Evolutionary conservation across 2,113 vertebrate genomes (phyloP).

Genomic region (Crocuta crocuta): DNA sequence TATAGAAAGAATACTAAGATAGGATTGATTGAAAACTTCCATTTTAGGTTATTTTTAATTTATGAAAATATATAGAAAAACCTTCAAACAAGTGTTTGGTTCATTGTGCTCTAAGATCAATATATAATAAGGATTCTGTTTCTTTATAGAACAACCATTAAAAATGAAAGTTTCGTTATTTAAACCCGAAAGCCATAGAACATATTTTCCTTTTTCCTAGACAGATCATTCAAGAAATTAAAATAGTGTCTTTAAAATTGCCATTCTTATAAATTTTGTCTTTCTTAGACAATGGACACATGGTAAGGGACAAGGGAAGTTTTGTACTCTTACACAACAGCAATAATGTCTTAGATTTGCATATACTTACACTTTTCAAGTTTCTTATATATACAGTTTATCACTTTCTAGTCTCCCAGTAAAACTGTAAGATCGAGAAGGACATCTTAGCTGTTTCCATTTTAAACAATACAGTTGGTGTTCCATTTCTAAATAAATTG

Average conservation of each 20-base stretch:
- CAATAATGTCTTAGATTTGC: neutral
- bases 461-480: neutral
- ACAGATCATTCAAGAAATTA: conserved; percentile 25
- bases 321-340: neutral
- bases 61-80: conserved; percentile 16
- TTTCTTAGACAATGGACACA: neutral
- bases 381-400: conserved; percentile 31
- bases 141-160: neutral
- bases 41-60: conserved; percentile 58
- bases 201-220: conserved; percentile 14
- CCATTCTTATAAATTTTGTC: neutral
- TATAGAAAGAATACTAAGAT: conserved; percentile 35
- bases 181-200: neutral
- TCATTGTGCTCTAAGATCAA: neutral
- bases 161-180: conserved; percentile 21
- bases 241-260: conserved; percentile 18
- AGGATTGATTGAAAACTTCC: neutral
- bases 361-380: neutral
- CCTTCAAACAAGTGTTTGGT: neutral
- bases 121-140: neutral
- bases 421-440: neutral
- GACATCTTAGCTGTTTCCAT: neutral
- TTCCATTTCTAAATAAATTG: conserved; percentile 38
- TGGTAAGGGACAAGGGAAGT: neutral
- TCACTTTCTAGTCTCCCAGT: neutral